These are phyloP conservation scores for Melikaiella ostensackeni DNA, from an alignment of 2,888 invertebrate species.

Conservation along the genomic window DNA sequence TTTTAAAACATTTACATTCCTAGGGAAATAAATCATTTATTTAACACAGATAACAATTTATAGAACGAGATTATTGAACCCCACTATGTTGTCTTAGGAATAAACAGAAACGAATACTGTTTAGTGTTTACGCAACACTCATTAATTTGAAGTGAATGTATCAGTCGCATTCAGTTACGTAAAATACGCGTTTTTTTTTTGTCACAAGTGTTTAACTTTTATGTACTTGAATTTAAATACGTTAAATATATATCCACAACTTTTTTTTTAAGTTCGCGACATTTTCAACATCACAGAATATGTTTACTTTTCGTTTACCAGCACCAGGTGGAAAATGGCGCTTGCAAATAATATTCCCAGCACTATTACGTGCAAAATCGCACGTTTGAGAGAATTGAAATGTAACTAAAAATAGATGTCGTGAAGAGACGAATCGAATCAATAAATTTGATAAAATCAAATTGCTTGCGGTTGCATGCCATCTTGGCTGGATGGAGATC, in stretches of 20 bases:
- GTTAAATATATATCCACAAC: too few relatives aligned
- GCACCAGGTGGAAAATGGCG: background rate
- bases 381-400: background rate
- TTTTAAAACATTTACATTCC: background rate
- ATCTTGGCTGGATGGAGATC: background rate
- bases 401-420: background rate
- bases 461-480: slow-evolving; percentile 7
- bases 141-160: too few relatives aligned
- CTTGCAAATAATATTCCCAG: background rate
- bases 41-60: background rate
- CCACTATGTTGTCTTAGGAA: too few relatives aligned
- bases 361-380: background rate
- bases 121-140: too few relatives aligned
- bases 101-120: too few relatives aligned
- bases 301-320: background rate
- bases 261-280: too few relatives aligned
- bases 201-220: too few relatives aligned
- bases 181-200: too few relatives aligned
- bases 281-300: too few relatives aligned
- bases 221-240: too few relatives aligned
- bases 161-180: too few relatives aligned
- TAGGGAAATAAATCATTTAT: background rate
- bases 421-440: background rate
- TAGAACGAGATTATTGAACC: too few relatives aligned
- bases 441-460: background rate